Evolutionary conservation across 1,140 invertebrate genomes (phyloP), one percentile per base, ranked within the genome.

Genomic region (Macrostomum lignano): DNA sequence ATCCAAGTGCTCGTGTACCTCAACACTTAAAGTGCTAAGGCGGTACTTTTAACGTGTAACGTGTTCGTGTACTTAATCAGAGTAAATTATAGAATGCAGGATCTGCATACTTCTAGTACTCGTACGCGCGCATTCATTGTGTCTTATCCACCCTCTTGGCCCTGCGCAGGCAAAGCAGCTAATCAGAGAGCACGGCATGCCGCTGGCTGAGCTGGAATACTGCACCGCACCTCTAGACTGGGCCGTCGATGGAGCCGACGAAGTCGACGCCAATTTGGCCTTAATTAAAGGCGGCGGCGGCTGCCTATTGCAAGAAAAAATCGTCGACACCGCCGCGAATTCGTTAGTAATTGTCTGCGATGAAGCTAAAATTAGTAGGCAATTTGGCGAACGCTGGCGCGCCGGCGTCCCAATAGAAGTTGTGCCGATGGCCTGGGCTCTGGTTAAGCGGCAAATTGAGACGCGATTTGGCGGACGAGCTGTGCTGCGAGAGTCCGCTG

Each of bases 251-350:
- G 32, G 32, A 4, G 32, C 32, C 7, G 86, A 94, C 64, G 86
- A 94, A 67, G n/a, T n/a, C n/a, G 51, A 61, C 1, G 58, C 45
- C 14, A 43, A 73, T 35, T 60, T 91, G 48, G 74, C 70, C 39
- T 60, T 82, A 1, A 93, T 96, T 17, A 94, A 96, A 67, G 86
- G 82, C 33, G 86, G 86, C 20, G 86, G 86, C 22, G 86, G 76
- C 10, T 94, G 84, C 55, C 65, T 84, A 9, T 64, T 82, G 9
- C 79, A 91, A 65, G 81, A 94, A 52, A 96, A 94, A 63, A 78
- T 93, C 44, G 69, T 94, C 20, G 82, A 79, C 10, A 73, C 74
- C 10, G 82, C 74, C 52, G 65, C 77, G 0, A 66, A 71, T 35
- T 58, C 68, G 31, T 62, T 84, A 26, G 64, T 88, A 22, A 67